A percentile compares a stretch with the other conserved stretches of the same genome.
phyloP scores from a whole-genome alignment of 1,140 invertebrate species.

The Drosophila paulistorum region DNA sequence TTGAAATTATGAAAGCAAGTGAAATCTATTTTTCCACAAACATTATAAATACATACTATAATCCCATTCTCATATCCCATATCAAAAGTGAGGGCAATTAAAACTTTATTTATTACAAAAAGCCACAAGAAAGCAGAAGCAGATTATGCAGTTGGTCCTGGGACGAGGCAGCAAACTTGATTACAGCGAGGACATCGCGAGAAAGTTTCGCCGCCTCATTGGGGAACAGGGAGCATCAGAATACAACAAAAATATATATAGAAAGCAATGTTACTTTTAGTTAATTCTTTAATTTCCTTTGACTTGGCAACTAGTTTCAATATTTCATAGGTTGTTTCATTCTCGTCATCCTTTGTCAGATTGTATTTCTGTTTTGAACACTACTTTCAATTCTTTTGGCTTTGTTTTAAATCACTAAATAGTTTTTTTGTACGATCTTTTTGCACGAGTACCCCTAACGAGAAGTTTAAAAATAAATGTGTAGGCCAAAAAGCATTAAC shows the following conservation, averaged over 20 bases:
- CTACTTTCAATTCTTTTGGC: background rate
- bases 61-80: constrained; percentile 26
- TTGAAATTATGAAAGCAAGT: constrained; percentile 38
- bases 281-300: too few species aligned
- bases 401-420: background rate
- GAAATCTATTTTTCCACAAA: constrained; percentile 35
- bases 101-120: constrained; percentile 67
- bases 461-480: constrained; percentile 1
- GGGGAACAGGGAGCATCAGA: constrained; percentile 21
- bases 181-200: background rate
- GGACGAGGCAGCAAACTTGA: constrained; percentile 20
- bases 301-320: too few species aligned
- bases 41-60: constrained; percentile 27
- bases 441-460: constrained; percentile 14
- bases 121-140: constrained; percentile 34
- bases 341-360: background rate
- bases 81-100: constrained; percentile 54
- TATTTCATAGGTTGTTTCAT: background rate
- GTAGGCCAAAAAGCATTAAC: background rate
- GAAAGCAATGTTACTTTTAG: constrained; percentile 16
- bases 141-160: constrained; percentile 39
- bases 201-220: background rate
- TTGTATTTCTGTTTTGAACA: too few species aligned
- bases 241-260: constrained; percentile 19
- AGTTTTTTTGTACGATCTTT: too few species aligned